Percentiles rank a stretch among this genome's conserved stretches.
These are phyloP conservation scores for Resseliella maxima DNA, from an alignment of 2,888 invertebrate species.

Conservation along the genomic window DNA sequence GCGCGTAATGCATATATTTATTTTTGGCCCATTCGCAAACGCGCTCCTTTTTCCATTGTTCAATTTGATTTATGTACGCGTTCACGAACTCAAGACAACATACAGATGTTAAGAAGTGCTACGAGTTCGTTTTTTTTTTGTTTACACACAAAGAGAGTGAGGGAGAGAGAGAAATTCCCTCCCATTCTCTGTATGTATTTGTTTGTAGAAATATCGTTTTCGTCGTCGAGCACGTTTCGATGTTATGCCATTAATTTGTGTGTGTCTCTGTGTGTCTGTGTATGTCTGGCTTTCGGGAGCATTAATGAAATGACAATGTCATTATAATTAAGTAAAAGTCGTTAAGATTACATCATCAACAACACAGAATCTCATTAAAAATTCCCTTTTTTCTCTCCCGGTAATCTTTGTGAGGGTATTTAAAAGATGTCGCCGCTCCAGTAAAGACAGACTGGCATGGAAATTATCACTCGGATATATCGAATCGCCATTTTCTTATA, in stretches of 20 bases:
- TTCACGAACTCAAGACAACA: not conserved
- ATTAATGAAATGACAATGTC: conserved; percentile 57
- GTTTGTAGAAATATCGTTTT: conserved; percentile 16
- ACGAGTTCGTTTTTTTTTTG: too few relatives aligned
- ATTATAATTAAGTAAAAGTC: conserved; percentile 58
- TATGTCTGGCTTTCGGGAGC: conserved; percentile 26
- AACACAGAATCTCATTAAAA: conserved; percentile 23
- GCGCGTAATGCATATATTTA: conserved; percentile 45
- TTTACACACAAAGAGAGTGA: not conserved
- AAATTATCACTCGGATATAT: not conserved
- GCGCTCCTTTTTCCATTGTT: not conserved
- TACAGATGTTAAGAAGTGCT: not conserved
- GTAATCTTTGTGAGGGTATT: conserved; percentile 47
- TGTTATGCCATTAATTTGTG: conserved; percentile 7
- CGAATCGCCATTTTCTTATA: not conserved
- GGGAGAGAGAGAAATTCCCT: too few relatives aligned
- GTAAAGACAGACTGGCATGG: not conserved
- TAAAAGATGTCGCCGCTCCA: not conserved
- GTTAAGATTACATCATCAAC: conserved; percentile 57
- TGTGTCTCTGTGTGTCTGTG: conserved; percentile 39
- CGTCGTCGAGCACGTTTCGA: conserved; percentile 44
- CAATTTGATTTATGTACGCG: not conserved
- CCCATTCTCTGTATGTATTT: not conserved
- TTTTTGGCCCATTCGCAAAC: conserved; percentile 15
- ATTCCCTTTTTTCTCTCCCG: conserved; percentile 38